Base-by-base conservation (phyloP, 2,113 vertebrate genomes). In the Ceyx cyanopectus region DNA sequence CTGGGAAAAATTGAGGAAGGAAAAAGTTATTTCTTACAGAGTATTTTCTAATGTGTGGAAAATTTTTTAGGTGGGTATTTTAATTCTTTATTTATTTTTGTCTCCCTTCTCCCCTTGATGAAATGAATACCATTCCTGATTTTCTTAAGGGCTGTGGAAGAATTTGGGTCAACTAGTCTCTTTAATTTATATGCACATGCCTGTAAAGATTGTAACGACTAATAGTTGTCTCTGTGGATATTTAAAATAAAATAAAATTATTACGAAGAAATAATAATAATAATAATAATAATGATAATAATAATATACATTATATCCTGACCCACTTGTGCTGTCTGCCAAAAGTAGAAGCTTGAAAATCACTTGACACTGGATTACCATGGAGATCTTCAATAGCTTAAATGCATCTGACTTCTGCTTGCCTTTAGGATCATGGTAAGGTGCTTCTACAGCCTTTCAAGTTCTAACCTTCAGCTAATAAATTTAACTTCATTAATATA, bases 301-400 rank as follows among this genome's bases (percentile, higher is more conserved):
- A n/a, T n/a, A n/a, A n/a, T n/a, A n/a, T n/a, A n/a, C n/a, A n/a
- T n/a, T n/a, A 90, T 81, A 60, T 51, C 29, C 22, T 86, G 73
- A 48, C 18, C 30, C 3, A 24, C 23, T 76, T 53, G 41, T 68
- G 45, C 65, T 65, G 15, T 60, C 69, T 63, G 26, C 57, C 41
- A 73, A 45, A 81, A 89, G 37, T 48, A 27, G 62, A 50, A 87
- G 16, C 19, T 87, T 85, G 76, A 82, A 87, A 87, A 69, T 73
- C 45, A 21, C 51, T 82, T 79, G 18, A 34, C 2, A 7, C 8
- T 58, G 45, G 46, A 48, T 14, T 62, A 11, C 30, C 27, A n/a
- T 11, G 27, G 54, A 58, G 54, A 41, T 80, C 77, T 87, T 80
- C 54, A 79, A 69, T 91, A 69, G 12, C 72, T 81, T 92, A 41